Base-by-base conservation (phyloP, 2,113 vertebrate species). In the Columba livia region DNA sequence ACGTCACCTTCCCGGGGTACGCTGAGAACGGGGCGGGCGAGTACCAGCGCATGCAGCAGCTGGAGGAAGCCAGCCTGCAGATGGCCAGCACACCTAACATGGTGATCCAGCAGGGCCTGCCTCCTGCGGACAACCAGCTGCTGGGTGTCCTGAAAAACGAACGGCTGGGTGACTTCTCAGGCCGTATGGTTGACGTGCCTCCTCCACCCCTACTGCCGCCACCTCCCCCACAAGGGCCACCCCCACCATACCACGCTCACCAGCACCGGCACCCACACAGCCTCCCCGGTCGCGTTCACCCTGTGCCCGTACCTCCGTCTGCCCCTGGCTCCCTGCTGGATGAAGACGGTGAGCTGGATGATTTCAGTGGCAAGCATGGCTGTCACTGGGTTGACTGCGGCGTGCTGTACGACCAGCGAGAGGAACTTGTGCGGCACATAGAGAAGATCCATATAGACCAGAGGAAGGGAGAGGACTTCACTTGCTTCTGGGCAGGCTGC, bases 401-500 rank as follows among this genome's bases (percentile, higher is more conserved):
- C 42, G 98, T 97, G 13, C 79, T 98, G 26, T 99, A 98, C n/a
- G 98, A 99, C 85, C 99, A 99, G 80, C 99, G 98, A 95, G 99
- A 99, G 90, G 99, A 99, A 94, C 98, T 99, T 77, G 99, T 99
- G 89, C 98, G 89, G 89, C 99, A 99, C 97, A 99, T 99, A 74
- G 99, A 99, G 96, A 99, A 99, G 96, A 95, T 98, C 6, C 99
- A 99, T 69, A 98, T 99, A 93, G 99, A 99, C 97, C 99, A 99
- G 96, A 97, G 99, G 82, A 99, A 99, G 93, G 98, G 99, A 32
- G 99, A 99, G 61, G 99, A 99, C 80, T 99, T 99, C 97, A 98
- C 98, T 10, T 99, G 99, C 95, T 99, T 99, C 97, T 99, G 99
- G 99, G 97, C 97, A 5, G 98, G 98, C 17, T 99, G 99, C 75